A percentile compares a stretch with the other conserved stretches of the same genome.
Conservation (phyloP, 1,140 invertebrate genomes). For the Helicoverpa armigera region DNA sequence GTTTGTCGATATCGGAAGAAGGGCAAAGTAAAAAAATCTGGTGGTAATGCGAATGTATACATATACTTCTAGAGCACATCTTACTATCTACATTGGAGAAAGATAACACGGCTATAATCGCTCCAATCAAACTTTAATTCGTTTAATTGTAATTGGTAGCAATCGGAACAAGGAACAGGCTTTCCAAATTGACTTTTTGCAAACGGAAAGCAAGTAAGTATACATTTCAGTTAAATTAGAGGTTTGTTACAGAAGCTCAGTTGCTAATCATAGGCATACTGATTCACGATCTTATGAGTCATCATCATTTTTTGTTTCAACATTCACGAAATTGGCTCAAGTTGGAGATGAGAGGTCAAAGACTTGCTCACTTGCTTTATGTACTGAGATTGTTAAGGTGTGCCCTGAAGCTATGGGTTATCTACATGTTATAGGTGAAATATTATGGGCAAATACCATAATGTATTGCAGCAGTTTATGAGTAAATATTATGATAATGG, state of each 20-base stretch:
- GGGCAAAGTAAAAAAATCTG: too few species aligned
- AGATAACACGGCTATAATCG: too few species aligned
- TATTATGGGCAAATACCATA: too few species aligned
- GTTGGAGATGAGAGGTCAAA: slow-evolving; percentile 10
- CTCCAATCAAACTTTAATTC: neutral
- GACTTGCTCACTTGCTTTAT: neutral
- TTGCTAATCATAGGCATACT: slow-evolving; percentile 32
- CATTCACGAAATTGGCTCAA: slow-evolving; percentile 16
- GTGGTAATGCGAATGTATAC: too few species aligned
- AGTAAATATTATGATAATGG: too few species aligned
- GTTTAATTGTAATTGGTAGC: neutral
- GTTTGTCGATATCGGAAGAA: too few species aligned
- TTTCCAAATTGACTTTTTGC: neutral
- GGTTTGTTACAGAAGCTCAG: neutral
- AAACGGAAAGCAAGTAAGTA: neutral
- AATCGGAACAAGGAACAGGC: neutral
- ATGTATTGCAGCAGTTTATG: too few species aligned
- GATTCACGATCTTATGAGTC: slow-evolving; percentile 26
- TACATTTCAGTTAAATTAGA: slow-evolving; percentile 27
- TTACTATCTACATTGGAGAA: too few species aligned
- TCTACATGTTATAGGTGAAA: too few species aligned
- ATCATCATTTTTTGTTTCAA: slow-evolving; percentile 26
- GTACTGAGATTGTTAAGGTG: too few species aligned
- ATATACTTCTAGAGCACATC: too few species aligned
- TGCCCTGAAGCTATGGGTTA: too few species aligned